Conservation (phyloP, 2,797 vertebrate genomes). For the Halcyon leucocephala region DNA sequence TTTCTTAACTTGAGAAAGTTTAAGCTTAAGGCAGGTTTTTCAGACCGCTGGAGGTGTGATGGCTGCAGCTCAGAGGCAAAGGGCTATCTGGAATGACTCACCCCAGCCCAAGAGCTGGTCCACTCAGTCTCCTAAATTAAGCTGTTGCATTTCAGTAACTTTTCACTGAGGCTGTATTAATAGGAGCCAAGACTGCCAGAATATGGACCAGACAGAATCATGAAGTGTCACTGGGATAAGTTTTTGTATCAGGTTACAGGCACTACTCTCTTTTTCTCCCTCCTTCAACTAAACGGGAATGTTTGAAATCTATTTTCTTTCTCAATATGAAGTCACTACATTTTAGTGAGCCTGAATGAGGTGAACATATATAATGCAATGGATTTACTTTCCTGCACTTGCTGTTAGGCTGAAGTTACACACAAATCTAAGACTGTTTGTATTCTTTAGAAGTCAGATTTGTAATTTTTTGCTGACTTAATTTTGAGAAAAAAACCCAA, state of each 20-base stretch:
- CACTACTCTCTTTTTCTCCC: background rate
- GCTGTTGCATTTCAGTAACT: background rate
- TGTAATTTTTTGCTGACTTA: background rate
- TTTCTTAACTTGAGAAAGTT: background rate
- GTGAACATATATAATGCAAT: background rate
- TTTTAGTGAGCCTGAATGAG: background rate
- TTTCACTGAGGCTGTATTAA: background rate
- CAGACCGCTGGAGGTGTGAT: background rate
- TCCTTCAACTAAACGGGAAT: background rate
- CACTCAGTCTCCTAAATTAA: background rate
- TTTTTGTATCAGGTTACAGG: background rate
- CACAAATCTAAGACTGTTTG: background rate
- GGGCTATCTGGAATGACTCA: background rate
- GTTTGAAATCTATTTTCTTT: background rate
- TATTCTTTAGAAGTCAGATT: background rate
- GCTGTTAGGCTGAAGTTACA: background rate
- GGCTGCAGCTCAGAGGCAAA: background rate
- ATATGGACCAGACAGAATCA: background rate
- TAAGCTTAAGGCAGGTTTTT: background rate
- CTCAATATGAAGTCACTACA: background rate
- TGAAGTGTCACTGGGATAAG: background rate
- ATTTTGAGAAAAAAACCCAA: background rate
- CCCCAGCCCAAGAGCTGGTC: background rate
- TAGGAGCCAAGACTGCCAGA: background rate
- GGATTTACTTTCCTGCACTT: background rate